These are phyloP conservation scores for Spisula solida DNA, from an alignment of 2,888 invertebrate species.

Conservation along the genomic window DNA sequence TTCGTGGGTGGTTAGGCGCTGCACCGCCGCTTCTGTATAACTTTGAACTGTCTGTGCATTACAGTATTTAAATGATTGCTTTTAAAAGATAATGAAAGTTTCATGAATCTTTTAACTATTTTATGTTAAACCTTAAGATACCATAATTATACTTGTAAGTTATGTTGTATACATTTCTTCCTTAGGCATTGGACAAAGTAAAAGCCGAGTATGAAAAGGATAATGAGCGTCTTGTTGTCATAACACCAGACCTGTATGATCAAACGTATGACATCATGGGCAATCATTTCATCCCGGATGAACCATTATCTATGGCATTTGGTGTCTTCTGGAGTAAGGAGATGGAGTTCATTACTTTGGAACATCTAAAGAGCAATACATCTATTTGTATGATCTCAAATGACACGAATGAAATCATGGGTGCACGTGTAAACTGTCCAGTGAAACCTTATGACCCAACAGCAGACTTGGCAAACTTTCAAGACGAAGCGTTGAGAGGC, in stretches of 20 bases:
- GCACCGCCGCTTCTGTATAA: no score
- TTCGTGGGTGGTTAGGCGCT: no score
- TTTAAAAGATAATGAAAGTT: no score
- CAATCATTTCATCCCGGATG: slow-evolving; percentile 65
- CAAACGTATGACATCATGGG: slow-evolving; percentile 61
- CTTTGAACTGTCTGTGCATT: no score
- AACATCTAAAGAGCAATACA: slow-evolving; percentile 42
- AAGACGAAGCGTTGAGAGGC: slow-evolving; percentile 49
- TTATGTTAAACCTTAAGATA: no score
- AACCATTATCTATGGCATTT: slow-evolving; percentile 58
- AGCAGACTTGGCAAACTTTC: slow-evolving; percentile 15
- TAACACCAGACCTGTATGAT: slow-evolving; percentile 56
- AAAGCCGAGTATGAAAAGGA: slow-evolving; percentile 47
- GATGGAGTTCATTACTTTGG: slow-evolving; percentile 44
- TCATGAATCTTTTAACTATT: no score
- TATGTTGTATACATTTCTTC: background rate
- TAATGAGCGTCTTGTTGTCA: slow-evolving; percentile 50
- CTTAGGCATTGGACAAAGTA: slow-evolving; percentile 61
- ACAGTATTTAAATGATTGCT: no score
- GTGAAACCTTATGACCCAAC: slow-evolving; percentile 37
- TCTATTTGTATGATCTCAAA: slow-evolving; percentile 63
- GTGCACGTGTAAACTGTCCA: slow-evolving; percentile 50
- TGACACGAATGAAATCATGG: slow-evolving; percentile 59
- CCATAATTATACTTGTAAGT: no score
- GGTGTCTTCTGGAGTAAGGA: slow-evolving; percentile 59